Conservation (phyloP, 2,888 invertebrate species). For the Agrotis clavis region DNA sequence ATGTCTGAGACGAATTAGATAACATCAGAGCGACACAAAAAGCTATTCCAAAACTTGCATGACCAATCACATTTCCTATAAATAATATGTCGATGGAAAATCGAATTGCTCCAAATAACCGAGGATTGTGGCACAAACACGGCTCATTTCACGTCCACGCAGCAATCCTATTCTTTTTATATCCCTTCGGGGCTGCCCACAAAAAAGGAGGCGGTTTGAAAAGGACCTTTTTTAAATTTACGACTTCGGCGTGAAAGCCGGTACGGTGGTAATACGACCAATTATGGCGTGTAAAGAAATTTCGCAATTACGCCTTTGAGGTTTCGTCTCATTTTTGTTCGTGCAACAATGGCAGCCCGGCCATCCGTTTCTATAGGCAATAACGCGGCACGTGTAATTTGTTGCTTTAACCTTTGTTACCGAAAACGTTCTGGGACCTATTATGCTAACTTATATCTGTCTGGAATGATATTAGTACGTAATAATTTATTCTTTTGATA, state of each 20-base stretch:
- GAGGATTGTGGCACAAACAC: conserved; percentile 60
- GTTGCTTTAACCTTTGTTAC: conserved; percentile 79
- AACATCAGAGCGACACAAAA: conserved; percentile 34
- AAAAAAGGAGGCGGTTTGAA: conserved; percentile 77
- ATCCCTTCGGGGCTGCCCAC: conserved; percentile 73
- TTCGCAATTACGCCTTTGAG: conserved; percentile 77
- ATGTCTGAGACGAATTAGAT: conserved; percentile 37
- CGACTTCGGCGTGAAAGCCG: conserved; percentile 80
- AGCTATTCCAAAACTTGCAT: conserved; percentile 34
- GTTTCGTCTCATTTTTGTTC: conserved; percentile 74
- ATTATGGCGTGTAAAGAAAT: conserved; percentile 80
- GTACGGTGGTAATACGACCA: conserved; percentile 74
- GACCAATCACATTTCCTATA: conserved; percentile 41
- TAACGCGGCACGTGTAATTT: conserved; percentile 76
- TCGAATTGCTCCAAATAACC: conserved; percentile 62
- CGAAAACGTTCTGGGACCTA: conserved; percentile 70
- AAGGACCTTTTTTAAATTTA: conserved; percentile 83
- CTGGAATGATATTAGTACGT: conserved; percentile 68
- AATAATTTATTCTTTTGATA: conserved; percentile 76
- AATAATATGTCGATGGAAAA: conserved; percentile 57
- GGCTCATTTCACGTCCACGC: conserved; percentile 62
- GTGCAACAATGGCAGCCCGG: conserved; percentile 69
- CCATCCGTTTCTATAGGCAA: conserved; percentile 67
- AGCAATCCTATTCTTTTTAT: conserved; percentile 72
- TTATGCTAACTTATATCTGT: conserved; percentile 76